Evolutionary conservation across 2,113 vertebrate genomes (phyloP), one percentile per base, ranked within the genome.

Genomic region (Lagenorhynchus albirostris): DNA sequence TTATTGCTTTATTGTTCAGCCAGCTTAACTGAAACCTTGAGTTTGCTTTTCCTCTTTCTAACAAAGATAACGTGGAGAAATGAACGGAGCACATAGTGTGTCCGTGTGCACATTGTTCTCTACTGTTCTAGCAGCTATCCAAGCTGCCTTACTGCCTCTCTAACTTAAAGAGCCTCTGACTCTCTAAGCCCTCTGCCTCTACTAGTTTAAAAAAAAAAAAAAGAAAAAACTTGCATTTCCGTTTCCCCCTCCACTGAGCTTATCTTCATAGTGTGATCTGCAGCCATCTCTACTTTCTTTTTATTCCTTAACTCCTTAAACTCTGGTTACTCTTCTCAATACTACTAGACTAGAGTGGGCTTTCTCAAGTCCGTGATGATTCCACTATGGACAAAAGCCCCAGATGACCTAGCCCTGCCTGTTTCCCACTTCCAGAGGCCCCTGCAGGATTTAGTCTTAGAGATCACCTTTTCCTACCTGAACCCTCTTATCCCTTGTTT

Each of bases 1-100:
- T 91, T 71, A 93, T 89, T 71, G 82, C 91, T 91, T 95, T 88
- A 68, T 95, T 87, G 44, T 89, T 36, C 70, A 41, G 25, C 44
- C 85, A 53, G 76, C 60, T 88, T 76, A 95, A 79, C 92, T 29
- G 79, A 92, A 89, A 70, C 15, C 89, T 95, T 91, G 62, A 63
- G 81, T 79, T 79, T 76, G 87, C 80, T 79, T 94, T 91, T 95
- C 70, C 36, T 73, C 84, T 95, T 95, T 65, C 23, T 91, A 23
- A 85, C 82, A 77, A 83, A 83, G 90, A 70, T 94, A 41, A 84
- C 15, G 11, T 3, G 81, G 89, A 50, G 81, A 81, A 74, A 0
- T 26, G 8, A 80, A 4, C 0, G 4, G 18, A 20, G 38, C 17
- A 2, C 67, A 13, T 5, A 15, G 55, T 33, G 50, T 62, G 7